Base-by-base conservation (phyloP, 2,797 vertebrate species). In the Nyctalus aviator region DNA sequence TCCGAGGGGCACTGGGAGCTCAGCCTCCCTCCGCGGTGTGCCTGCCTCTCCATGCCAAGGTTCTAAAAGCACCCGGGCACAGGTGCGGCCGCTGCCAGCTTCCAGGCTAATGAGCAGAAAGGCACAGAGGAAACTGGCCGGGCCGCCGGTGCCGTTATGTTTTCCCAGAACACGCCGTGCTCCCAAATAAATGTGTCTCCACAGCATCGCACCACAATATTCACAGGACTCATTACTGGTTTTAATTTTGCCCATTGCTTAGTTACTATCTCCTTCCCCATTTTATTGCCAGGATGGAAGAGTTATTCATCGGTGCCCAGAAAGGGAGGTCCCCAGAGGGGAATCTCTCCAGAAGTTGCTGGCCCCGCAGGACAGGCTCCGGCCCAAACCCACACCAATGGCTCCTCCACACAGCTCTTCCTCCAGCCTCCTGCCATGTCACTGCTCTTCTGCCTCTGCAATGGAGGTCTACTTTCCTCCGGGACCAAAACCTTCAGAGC, bases 201-300 rank as follows among this genome's bases (percentile, higher is more conserved):
- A 96, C 77, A 73, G 94, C 95, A 9, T 86, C 96, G 89, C 68
- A 35, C 53, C 91, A 88, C 87, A 15, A 0, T 96, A 97, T 97
- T 98, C 96, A 96, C 96, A 97, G 91, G n/a, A 90, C 88, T 98
- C 96, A 92, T 97, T 97, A 97, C 94, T 91, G 97, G 21, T 96
- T 98, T 97, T 97, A 98, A 98, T 98, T 98, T 98, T 97, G 93
- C 84, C 97, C 55, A 32, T 73, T 97, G 97, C 46, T 98, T 98
- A 97, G 98, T 98, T 98, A 97, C 96, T 97, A 95, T 96, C 97
- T 97, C 88, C 94, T 97, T 77, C 92, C 71, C 87, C 97, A 68
- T 69, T 97, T 97, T 97, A 97, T 91, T 93, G 88, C 84, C 87
- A 20, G 94, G 72, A 64, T 97, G 90, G 97, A 98, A 98, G 83